Evolutionary conservation across 2,113 vertebrate species (phyloP).

Genomic region (Hepsetus odoe): DNA sequence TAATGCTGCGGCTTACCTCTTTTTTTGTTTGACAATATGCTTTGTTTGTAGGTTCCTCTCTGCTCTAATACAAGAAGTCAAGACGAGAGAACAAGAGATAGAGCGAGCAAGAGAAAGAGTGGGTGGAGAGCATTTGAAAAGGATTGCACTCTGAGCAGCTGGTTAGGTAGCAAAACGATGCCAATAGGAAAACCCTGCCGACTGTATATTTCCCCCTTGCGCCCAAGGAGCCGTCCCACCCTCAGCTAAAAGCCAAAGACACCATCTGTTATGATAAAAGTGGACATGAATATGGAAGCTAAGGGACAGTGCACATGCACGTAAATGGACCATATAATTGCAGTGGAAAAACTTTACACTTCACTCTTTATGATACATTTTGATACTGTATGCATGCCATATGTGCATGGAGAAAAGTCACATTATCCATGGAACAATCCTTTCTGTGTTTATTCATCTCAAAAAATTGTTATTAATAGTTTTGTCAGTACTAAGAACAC

Average conservation of each 20-base stretch:
- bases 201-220: conserved; percentile 36
- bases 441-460: background rate
- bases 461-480: too few species aligned
- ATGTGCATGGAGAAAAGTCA: background rate
- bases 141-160: conserved; percentile 39
- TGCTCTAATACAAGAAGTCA: background rate
- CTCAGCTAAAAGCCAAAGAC: conserved; percentile 38
- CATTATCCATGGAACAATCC: background rate
- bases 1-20: background rate
- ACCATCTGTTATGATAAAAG: conserved; percentile 54
- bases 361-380: background rate
- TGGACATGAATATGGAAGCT: conserved; percentile 28
- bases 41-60: conserved; percentile 5
- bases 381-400: background rate
- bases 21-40: background rate
- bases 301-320: background rate
- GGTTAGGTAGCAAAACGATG: conserved; percentile 35
- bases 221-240: conserved; percentile 41
- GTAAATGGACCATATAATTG: background rate
- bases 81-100: background rate
- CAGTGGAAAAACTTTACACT: background rate
- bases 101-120: background rate
- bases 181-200: conserved; percentile 60
- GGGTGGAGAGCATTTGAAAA: background rate
- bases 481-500: background rate